Conservation (phyloP, 2,797 vertebrate genomes). For the Enteromius unitaeniatus region DNA sequence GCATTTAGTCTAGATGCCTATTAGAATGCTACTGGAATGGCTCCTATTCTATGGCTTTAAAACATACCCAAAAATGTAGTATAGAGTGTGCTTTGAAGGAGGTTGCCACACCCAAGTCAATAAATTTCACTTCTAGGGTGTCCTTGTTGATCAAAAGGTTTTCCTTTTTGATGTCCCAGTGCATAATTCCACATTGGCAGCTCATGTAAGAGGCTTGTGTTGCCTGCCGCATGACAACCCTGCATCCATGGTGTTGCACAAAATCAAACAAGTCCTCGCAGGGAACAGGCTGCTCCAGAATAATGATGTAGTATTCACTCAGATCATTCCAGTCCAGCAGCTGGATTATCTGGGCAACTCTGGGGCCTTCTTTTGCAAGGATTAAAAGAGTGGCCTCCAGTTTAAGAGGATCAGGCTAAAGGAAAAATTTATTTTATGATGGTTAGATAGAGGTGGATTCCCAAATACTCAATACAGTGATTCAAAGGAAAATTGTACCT, state of each 20-base stretch:
- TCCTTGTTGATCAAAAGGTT: slow-evolving; percentile 25
- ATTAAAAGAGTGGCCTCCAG: not conserved
- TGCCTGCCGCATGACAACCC: not conserved
- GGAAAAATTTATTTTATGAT: not conserved
- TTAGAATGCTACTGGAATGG: not conserved
- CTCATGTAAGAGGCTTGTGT: not conserved
- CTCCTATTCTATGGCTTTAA: not conserved
- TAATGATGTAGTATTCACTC: not conserved
- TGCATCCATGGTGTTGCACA: not conserved
- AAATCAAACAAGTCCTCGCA: not conserved
- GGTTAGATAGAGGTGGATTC: not conserved
- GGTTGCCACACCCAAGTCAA: slow-evolving; percentile 14
- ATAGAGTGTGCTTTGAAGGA: not conserved
- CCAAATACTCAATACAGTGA: not conserved
- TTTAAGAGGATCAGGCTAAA: not conserved
- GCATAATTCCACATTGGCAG: slow-evolving; percentile 1
- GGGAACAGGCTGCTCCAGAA: not conserved
- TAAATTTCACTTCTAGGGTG: slow-evolving; percentile 5
- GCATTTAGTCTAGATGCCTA: not conserved
- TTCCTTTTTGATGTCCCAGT: slow-evolving; percentile 13
- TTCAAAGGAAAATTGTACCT: not conserved
- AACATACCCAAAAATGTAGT: not conserved
- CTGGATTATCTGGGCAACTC: not conserved
- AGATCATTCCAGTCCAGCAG: not conserved
- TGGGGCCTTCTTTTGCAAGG: not conserved